A percentile compares a stretch with the other conserved stretches of the same genome.
These are phyloP conservation scores for Diadumene lineata DNA, from an alignment of 92 coral and sea anemone species.

Conservation along the genomic window DNA sequence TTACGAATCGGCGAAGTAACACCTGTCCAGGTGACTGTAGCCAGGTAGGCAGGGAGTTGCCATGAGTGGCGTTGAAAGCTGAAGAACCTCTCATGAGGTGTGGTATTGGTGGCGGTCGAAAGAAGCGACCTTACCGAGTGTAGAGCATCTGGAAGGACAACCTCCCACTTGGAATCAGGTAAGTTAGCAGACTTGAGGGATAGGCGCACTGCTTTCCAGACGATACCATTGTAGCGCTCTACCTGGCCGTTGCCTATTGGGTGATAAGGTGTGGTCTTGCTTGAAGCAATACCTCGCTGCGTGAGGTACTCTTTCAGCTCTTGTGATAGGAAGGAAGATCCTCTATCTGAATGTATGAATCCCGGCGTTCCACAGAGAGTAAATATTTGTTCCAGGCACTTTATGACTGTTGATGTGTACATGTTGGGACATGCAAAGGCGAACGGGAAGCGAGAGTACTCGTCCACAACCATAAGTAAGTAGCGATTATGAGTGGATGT, in stretches of 20 bases:
- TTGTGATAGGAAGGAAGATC: conserved; percentile 30
- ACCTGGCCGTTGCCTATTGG: conserved; percentile 42
- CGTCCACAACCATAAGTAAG: conserved; percentile 35
- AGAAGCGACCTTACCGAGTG: conserved; percentile 39
- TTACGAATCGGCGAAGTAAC: conserved; percentile 17
- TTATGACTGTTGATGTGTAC: conserved; percentile 32
- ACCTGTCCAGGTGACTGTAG: conserved; percentile 33
- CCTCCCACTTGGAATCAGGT: conserved; percentile 35
- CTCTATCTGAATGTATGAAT: conserved; percentile 23
- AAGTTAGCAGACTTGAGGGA: conserved; percentile 28
- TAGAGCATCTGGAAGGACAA: conserved; percentile 42
- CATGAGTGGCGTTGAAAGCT: conserved; percentile 30
- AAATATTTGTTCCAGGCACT: conserved; percentile 33
- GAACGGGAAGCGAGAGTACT: conserved; percentile 44
- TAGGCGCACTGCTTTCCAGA: conserved; percentile 44
- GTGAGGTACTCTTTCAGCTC: conserved; percentile 27
- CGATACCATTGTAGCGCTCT: conserved; percentile 42
- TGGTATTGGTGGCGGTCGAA: conserved; percentile 38
- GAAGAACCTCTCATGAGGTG: conserved; percentile 49
- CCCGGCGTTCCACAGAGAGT: conserved; percentile 36
- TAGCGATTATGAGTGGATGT: conserved; percentile 25
- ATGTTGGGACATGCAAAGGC: conserved; percentile 39
- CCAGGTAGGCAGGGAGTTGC: conserved; percentile 33
- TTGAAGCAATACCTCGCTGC: conserved; percentile 34
- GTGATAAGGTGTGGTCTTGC: conserved; percentile 33